Base-by-base conservation (phyloP, 2,113 vertebrate species). In the Ardeotis arabs region DNA sequence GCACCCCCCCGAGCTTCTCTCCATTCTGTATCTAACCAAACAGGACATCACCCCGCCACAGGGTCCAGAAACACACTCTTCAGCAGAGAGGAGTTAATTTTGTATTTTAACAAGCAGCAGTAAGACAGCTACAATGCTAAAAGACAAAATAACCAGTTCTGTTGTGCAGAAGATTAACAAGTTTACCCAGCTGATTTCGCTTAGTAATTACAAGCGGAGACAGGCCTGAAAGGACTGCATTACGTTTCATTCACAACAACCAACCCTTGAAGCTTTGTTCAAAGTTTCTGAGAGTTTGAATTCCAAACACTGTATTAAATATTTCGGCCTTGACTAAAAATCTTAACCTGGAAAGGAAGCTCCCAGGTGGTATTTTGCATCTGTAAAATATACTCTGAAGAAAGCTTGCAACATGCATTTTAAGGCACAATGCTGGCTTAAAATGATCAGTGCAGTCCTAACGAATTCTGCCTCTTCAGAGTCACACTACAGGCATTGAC, bases 31-130 rank as follows among this genome's bases (percentile, higher is more conserved):
- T n/a, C 14, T 17, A 87, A 72, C 5, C 41, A 39, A 75, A 66
- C 9, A 66, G 39, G 24, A 75, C 56, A 66, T 16, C 63, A 80
- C 11, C 5, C 0, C 0, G 8, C 31, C 13, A 29, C 11, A 24
- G 41, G 55, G 22, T 25, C 29, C 29, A 86, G 37, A 74, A 79
- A 73, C 25, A 64, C 5, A 10, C 17, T 49, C 66, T 66, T 45
- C 63, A 66, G 28, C 56, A 77, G 19, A 53, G 6, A 19, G 33
- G 25, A 68, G 31, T 50, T 74, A 17, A 47, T 76, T 64, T 33
- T 14, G 21, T 16, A 33, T 53, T 66, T 39, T 60, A 44, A 45
- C 31, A 53, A 67, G 47, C 9, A 75, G 52, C 29, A 83, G 35
- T 2, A 72, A 56, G 4, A 29, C 18, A 49, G 23, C 58, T 72